Evolutionary conservation across 1,140 invertebrate species (phyloP).

Genomic region (Magallana angulata): DNA sequence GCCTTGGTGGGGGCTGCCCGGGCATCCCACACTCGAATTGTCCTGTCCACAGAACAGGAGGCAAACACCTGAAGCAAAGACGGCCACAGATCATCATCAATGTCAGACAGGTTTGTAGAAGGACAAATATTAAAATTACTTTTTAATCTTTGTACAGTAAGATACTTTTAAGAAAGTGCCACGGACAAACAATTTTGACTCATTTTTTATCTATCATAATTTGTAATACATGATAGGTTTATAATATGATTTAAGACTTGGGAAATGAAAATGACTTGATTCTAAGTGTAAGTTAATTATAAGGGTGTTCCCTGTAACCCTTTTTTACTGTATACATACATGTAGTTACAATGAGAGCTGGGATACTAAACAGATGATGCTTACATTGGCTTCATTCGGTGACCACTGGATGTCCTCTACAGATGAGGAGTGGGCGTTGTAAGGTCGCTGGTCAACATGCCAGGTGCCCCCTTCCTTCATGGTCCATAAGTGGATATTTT

Average conservation of each 20-base stretch:
- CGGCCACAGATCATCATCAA: neutral
- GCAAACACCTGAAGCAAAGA: conserved; percentile 85
- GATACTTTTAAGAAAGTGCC: too few relatives aligned
- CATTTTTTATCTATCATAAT: too few relatives aligned
- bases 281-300: too few relatives aligned
- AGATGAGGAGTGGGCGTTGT: conserved; percentile 92
- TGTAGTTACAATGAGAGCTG: too few relatives aligned
- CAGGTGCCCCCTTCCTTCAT: conserved; percentile 88
- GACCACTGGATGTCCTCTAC: conserved; percentile 99
- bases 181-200: too few relatives aligned
- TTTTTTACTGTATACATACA: too few relatives aligned
- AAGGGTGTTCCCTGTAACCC: too few relatives aligned
- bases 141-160: too few relatives aligned
- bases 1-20: conserved; percentile 91
- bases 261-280: too few relatives aligned
- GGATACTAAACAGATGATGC: conserved; percentile 43
- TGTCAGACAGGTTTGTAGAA: neutral
- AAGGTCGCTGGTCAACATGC: conserved; percentile 93
- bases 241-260: too few relatives aligned
- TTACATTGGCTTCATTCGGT: conserved; percentile 93
- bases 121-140: too few relatives aligned
- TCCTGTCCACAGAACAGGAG: conserved; percentile 96
- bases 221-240: too few relatives aligned
- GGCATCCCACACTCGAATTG: conserved; percentile 86
- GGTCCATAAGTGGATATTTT: conserved; percentile 96